Base-by-base conservation (phyloP, 2,797 vertebrate genomes). In the Clangula hyemalis region DNA sequence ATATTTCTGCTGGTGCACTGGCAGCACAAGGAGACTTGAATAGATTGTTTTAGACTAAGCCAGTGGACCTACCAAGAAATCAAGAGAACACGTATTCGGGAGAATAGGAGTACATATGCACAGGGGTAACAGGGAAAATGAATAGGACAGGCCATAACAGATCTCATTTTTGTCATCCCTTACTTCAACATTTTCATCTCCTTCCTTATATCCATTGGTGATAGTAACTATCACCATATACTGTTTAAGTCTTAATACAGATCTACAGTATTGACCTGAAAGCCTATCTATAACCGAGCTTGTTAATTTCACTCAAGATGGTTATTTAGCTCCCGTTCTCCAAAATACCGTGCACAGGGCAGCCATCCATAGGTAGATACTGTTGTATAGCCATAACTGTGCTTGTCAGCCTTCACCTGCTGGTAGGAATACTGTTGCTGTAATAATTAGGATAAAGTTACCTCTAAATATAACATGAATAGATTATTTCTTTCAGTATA, bases 1-100 rank as follows among this genome's bases (percentile, higher is more conserved):
- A 14, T 8, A 27, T 0, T 39, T 38, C 0, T 25, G 14, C 39
- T 57, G 11, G 4, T 16, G 20, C 79, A 51, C 1, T 51, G 3
- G 20, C 45, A 89, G 45, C n/a, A n/a, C n/a, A 64, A 45, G 34
- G 36, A 79, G 27, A 82, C 16, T 56, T 5, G 34, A 12, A 36
- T 11, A 25, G 13, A 39, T 8, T 58, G 34, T 6, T 77, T 64
- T 20, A 53, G 36, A 54, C 28, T 45, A 39, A 45, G 54, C 36
- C 49, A 65, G 57, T 9, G n/a, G n/a, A 74, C 21, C 43, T 20
- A n/a, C 28, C 8, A 45, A 65, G 34, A 54, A 82, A 28, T 20
- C 18, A 64, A 53, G 27, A 32, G 34, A 75, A 70, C 3, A 30
- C 1, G 2, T 7, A 27, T 2, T 3, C 20, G 36, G 21, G 32